These are phyloP conservation scores for Luscinia megarhynchos DNA, from an alignment of 2,797 vertebrate genomes.

Conservation along the genomic window DNA sequence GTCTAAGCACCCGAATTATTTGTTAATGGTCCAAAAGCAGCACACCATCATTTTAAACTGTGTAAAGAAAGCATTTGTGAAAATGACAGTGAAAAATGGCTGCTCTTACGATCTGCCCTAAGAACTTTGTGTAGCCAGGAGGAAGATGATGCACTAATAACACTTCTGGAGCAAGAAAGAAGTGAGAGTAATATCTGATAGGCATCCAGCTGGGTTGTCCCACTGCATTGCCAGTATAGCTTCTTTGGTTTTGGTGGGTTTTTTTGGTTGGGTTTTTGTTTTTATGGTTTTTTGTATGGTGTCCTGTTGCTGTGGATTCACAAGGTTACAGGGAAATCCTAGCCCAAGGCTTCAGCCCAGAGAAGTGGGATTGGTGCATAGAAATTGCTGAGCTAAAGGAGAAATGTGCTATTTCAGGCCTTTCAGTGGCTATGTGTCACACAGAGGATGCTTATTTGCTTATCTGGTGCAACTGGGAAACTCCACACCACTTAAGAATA, in stretches of 20 bases:
- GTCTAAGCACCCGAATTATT: not conserved
- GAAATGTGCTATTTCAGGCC: not conserved
- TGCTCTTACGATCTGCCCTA: not conserved
- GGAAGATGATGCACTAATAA: not conserved
- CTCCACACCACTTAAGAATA: not conserved
- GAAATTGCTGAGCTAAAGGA: not conserved
- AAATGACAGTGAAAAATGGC: not conserved
- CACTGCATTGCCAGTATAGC: not conserved
- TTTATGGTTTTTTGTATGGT: not conserved
- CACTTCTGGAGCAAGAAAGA: not conserved
- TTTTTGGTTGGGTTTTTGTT: too few relatives aligned
- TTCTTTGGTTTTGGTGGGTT: not conserved
- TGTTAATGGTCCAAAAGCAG: not conserved
- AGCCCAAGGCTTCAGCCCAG: not conserved
- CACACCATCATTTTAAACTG: not conserved
- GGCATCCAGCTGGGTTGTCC: not conserved
- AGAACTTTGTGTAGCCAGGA: not conserved
- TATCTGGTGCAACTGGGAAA: not conserved
- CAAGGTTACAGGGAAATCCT: not conserved
- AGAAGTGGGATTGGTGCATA: not conserved
- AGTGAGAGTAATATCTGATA: not conserved
- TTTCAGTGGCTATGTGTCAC: not conserved
- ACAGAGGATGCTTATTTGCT: not conserved
- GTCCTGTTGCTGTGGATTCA: not conserved
- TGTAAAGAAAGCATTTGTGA: not conserved